These are phyloP conservation scores for Eilema griseolum DNA, from an alignment of 2,888 invertebrate species.

Conservation along the genomic window DNA sequence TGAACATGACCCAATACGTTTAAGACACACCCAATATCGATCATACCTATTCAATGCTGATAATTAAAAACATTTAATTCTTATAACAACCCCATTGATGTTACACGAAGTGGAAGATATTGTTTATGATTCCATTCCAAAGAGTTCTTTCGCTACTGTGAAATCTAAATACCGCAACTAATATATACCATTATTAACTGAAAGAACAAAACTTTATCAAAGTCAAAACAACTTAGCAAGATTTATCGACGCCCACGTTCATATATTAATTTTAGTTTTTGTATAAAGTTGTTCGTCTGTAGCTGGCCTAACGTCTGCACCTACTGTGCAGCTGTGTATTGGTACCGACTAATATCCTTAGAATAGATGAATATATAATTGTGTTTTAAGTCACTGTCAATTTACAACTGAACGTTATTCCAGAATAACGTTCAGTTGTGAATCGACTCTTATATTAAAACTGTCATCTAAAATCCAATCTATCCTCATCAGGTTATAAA, in stretches of 20 bases:
- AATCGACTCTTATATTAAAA: too few relatives aligned
- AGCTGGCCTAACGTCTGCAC: conserved; percentile 27
- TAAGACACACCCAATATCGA: too few relatives aligned
- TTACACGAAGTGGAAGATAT: background rate
- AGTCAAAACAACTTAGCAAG: conserved; percentile 1
- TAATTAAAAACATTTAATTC: background rate
- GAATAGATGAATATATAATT: background rate
- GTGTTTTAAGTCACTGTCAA: background rate
- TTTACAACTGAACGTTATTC: too few relatives aligned
- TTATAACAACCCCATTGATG: background rate
- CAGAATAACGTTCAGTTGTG: too few relatives aligned
- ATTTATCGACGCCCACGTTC: conserved; percentile 3
- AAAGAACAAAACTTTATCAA: conserved; percentile 4
- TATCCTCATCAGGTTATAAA: too few relatives aligned
- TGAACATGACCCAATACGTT: too few relatives aligned
- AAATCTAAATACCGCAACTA: background rate
- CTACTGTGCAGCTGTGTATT: too few relatives aligned
- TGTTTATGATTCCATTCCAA: background rate
- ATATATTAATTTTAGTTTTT: background rate
- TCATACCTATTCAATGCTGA: background rate
- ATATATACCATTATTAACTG: background rate
- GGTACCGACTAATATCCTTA: conserved; percentile 28
- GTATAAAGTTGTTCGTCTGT: conserved; percentile 19
- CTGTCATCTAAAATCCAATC: too few relatives aligned
- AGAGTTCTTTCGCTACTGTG: background rate